Percentiles rank a stretch among this genome's conserved stretches.
Evolutionary conservation across 2,888 invertebrate genomes (phyloP).

Genomic region (Balanococcus diminutus): DNA sequence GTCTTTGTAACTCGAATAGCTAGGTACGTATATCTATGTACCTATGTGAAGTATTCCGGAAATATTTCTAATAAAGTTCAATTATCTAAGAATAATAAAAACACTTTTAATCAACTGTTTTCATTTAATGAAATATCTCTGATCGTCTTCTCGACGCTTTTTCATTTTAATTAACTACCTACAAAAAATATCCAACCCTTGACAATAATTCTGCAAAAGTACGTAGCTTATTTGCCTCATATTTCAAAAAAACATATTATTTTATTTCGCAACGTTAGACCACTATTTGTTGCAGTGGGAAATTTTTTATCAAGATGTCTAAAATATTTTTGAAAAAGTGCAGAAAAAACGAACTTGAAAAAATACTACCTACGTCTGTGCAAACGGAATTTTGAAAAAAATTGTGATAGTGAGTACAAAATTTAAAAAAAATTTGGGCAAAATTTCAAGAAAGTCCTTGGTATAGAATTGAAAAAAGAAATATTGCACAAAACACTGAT

Average conservation of each 20-base stretch:
- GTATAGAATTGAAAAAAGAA: too few species aligned
- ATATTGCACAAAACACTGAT: too few species aligned
- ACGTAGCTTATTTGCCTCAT: not conserved
- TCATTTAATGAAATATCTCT: not conserved
- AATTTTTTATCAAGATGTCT: not conserved
- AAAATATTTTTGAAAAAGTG: not conserved
- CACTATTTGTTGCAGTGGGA: not conserved
- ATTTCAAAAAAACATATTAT: not conserved
- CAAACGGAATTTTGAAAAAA: too few species aligned
- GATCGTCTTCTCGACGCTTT: not conserved
- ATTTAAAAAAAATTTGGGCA: too few species aligned
- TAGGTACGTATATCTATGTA: too few species aligned
- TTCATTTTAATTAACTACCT: not conserved
- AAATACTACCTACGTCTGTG: not conserved
- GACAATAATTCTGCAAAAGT: not conserved
- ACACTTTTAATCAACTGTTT: not conserved
- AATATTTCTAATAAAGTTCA: not conserved
- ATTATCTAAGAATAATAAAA: not conserved
- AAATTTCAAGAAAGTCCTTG: too few species aligned
- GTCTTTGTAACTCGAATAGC: not conserved
- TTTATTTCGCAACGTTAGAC: not conserved
- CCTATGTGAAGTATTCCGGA: too few species aligned
- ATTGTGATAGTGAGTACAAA: too few species aligned
- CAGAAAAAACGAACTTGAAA: not conserved
- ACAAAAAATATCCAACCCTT: not conserved